A percentile compares a stretch with the other conserved stretches of the same genome.
Evolutionary conservation across 2,888 invertebrate genomes (phyloP).

Genomic region (Drosophila vallismaia): DNA sequence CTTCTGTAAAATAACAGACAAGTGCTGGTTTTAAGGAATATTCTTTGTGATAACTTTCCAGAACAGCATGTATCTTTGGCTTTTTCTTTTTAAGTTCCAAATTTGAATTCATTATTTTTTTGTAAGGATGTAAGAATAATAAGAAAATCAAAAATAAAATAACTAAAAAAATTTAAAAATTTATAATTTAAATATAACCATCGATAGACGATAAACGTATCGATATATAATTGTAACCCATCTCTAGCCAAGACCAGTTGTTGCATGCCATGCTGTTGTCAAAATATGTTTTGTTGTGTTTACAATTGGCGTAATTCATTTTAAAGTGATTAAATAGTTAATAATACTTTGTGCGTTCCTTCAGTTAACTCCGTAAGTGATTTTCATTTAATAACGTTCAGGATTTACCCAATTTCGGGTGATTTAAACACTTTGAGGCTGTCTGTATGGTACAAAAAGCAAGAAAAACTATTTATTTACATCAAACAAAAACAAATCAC

Average conservation of each 20-base stretch:
- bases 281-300: conserved; percentile 46
- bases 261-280: conserved; percentile 62
- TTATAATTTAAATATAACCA: background rate
- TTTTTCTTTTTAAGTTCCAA: background rate
- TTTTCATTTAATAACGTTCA: background rate
- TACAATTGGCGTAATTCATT: conserved; percentile 23
- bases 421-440: background rate
- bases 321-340: background rate
- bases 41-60: background rate
- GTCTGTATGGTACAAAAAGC: background rate
- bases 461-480: conserved; percentile 1
- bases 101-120: background rate
- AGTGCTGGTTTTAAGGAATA: background rate
- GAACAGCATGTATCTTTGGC: background rate
- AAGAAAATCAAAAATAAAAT: no score
- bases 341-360: background rate
- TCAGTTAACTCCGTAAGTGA: background rate
- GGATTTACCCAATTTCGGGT: background rate
- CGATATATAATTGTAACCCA: background rate
- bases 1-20: background rate
- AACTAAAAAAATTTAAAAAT: no score
- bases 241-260: conserved; percentile 53
- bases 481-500: background rate
- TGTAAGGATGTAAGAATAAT: no score
- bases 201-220: background rate